phyloP scores from a whole-genome alignment of 2,888 invertebrate species.

The Rhingia rostrata region DNA sequence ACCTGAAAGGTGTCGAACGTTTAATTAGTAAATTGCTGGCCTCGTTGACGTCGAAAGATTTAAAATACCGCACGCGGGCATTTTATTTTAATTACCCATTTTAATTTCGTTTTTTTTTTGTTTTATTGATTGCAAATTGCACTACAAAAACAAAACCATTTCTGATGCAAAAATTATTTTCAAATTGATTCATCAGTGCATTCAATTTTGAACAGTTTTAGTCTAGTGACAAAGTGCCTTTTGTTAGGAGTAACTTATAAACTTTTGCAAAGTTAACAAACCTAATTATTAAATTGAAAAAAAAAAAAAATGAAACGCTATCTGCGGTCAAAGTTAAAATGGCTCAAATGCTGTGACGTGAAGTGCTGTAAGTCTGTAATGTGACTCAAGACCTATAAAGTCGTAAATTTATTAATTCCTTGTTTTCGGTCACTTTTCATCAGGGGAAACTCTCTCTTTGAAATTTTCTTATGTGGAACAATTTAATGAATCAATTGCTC shows the following conservation, averaged over 20 bases:
- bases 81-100: neutral
- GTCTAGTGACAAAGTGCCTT: conserved; percentile 14
- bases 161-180: conserved; percentile 37
- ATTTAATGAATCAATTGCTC: conserved; percentile 22
- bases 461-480: conserved; percentile 8
- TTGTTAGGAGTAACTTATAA: conserved; percentile 3
- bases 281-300: conserved; percentile 2
- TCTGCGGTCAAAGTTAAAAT: conserved; percentile 66
- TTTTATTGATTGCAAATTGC: conserved; percentile 2
- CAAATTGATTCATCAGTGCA: conserved; percentile 42
- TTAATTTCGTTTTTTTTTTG: conserved; percentile 32
- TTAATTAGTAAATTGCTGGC: conserved; percentile 23
- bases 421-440: conserved; percentile 4
- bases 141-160: neutral
- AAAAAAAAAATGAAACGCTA: conserved; percentile 58
- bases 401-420: neutral
- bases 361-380: conserved; percentile 60
- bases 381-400: neutral
- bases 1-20: conserved; percentile 53
- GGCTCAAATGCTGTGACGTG: conserved; percentile 58
- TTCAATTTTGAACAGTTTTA: neutral
- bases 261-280: neutral
- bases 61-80: neutral
- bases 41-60: conserved; percentile 17
- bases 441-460: neutral